These are phyloP conservation scores for Colius striatus DNA, from an alignment of 2,113 vertebrate genomes.

Conservation along the genomic window DNA sequence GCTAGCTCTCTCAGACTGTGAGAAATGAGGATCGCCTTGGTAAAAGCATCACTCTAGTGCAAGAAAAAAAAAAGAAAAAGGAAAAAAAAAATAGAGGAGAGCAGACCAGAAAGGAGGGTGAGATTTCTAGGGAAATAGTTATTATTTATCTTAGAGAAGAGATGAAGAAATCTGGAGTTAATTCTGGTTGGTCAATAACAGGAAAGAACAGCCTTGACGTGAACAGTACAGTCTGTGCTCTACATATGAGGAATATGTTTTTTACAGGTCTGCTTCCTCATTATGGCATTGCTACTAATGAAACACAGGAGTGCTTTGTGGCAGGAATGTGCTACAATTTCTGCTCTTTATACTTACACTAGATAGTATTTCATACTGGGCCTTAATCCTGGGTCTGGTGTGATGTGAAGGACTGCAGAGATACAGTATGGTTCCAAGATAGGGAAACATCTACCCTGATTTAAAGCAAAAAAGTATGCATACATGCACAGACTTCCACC, in stretches of 20 bases:
- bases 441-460: neutral
- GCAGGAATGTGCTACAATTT: neutral
- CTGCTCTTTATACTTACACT: neutral
- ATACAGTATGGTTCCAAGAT: neutral
- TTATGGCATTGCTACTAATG: neutral
- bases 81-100: neutral
- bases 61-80: too few species aligned
- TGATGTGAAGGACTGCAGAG: neutral
- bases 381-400: neutral
- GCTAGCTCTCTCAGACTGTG: neutral
- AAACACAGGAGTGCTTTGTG: neutral
- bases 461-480: neutral
- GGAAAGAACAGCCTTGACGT: neutral
- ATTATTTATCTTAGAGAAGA: neutral
- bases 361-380: neutral
- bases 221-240: neutral
- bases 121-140: neutral
- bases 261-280: neutral
- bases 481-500: neutral
- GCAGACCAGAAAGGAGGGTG: neutral
- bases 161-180: neutral
- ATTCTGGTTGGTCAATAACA: fast-evolving
- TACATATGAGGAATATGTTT: neutral
- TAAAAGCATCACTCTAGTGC: neutral
- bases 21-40: neutral